phyloP scores from a whole-genome alignment of 2,113 vertebrate species.

The Corvus cornix region DNA sequence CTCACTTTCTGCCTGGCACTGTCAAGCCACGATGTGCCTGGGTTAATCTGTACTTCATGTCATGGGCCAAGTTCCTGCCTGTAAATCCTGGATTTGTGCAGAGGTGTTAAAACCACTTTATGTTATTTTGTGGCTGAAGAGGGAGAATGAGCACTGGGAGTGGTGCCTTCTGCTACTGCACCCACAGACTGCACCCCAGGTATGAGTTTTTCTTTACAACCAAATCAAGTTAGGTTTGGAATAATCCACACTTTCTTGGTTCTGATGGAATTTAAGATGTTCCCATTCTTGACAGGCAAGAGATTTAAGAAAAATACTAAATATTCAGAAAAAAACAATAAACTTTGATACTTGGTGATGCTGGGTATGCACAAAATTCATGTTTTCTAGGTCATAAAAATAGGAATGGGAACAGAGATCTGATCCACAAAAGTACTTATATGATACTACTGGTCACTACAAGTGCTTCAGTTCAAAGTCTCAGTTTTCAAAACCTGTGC shows the following conservation, averaged over 20 bases:
- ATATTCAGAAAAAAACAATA: background rate
- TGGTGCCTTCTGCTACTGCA: background rate
- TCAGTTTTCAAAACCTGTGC: background rate
- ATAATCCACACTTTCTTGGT: background rate
- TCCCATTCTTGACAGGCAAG: background rate
- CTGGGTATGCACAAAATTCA: background rate
- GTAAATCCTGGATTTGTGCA: background rate
- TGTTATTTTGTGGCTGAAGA: background rate
- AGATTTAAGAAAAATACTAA: background rate
- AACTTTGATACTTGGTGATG: background rate
- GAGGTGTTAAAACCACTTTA: background rate
- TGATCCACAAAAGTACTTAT: background rate
- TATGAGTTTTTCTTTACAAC: background rate
- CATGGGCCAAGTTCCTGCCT: rapidly evolving
- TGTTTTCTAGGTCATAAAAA: background rate
- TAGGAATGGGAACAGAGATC: background rate
- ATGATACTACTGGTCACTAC: background rate
- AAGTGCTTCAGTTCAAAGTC: background rate
- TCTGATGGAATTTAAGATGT: background rate
- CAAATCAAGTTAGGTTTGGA: background rate
- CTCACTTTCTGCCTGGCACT: background rate
- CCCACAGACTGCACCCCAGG: rapidly evolving
- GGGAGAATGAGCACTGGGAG: rapidly evolving
- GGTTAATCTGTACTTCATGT: rapidly evolving
- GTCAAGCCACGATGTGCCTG: background rate